Percentiles rank a stretch among this genome's conserved stretches.
These are phyloP conservation scores for Ginglymostoma cirratum DNA, from an alignment of 2,113 vertebrate species.

Conservation along the genomic window DNA sequence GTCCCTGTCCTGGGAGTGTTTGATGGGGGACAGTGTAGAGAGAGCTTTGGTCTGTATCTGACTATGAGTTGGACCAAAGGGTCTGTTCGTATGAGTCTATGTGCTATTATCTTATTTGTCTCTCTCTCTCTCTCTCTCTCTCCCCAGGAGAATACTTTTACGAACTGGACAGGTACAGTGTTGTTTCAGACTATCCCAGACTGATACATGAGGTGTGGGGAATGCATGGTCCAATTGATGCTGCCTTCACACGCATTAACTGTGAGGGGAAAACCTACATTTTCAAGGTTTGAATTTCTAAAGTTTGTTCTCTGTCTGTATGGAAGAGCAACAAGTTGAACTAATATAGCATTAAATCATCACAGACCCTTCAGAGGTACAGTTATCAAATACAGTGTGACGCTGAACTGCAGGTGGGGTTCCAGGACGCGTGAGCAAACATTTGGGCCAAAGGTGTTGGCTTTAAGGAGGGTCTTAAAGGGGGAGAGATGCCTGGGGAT, in stretches of 20 bases:
- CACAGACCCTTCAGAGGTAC: not conserved
- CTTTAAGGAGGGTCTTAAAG: not conserved
- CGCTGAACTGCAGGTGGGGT: not conserved
- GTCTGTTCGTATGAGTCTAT: too few relatives aligned
- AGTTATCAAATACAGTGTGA: not conserved
- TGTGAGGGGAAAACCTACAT: slow-evolving; percentile 93
- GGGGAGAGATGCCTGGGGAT: not conserved
- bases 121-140: not conserved
- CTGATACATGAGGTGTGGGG: slow-evolving; percentile 86
- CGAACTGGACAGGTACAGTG: slow-evolving; percentile 68
- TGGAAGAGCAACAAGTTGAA: not conserved
- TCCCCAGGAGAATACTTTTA: slow-evolving; percentile 77
- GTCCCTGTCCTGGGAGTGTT: too few relatives aligned
- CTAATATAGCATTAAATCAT: not conserved
- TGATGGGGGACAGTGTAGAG: too few relatives aligned
- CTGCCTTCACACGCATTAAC: slow-evolving; percentile 91
- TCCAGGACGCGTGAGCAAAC: not conserved
- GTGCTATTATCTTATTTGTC: not conserved
- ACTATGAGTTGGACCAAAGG: too few relatives aligned
- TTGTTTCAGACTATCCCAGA: slow-evolving; percentile 78
- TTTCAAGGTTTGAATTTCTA: slow-evolving; percentile 69
- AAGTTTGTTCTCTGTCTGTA: not conserved
- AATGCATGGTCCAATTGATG: slow-evolving; percentile 79
- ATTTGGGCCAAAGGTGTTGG: not conserved
- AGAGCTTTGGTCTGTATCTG: too few relatives aligned